Conservation (phyloP, 37 sponge, comb jelly and placozoan genomes). For the Spongilla lacustris region DNA sequence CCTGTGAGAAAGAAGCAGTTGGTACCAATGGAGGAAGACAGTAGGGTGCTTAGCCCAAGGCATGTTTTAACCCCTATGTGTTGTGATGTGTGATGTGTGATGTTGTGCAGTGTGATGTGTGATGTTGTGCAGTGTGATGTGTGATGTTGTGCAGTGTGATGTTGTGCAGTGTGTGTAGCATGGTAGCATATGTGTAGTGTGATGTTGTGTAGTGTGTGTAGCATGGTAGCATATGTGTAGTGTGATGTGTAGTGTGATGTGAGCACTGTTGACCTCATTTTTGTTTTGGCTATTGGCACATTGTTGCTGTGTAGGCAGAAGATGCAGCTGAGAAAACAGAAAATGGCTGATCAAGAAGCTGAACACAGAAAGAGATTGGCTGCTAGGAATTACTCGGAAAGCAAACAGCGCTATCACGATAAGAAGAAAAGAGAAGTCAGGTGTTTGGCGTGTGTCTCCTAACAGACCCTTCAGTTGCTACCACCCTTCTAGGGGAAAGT, state of each 20-base stretch:
- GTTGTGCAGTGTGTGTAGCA: too few species aligned
- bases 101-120: too few species aligned
- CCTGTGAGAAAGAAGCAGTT: slow-evolving; percentile 61
- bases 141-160: too few species aligned
- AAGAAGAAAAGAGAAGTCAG: slow-evolving; percentile 38
- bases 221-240: not conserved
- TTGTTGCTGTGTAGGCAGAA: slow-evolving; percentile 51
- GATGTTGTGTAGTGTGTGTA: not conserved
- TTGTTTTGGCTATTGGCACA: not conserved
- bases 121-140: too few species aligned
- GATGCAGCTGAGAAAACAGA: slow-evolving; percentile 55
- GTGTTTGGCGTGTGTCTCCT: not conserved
- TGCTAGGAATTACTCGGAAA: slow-evolving; percentile 45
- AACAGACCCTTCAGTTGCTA: not conserved
- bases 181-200: too few species aligned
- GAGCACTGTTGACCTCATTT: too few species aligned
- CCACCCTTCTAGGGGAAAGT: slow-evolving; percentile 36
- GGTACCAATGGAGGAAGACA: slow-evolving; percentile 8
- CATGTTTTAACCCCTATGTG: not conserved
- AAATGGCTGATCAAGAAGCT: slow-evolving; percentile 79
- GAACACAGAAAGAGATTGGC: slow-evolving; percentile 59
- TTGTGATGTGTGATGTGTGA: not conserved
- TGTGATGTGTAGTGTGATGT: too few species aligned
- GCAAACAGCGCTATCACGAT: slow-evolving; percentile 37
- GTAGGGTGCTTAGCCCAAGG: slow-evolving; percentile 44